Percentiles rank a stretch among this genome's conserved stretches.
Evolutionary conservation across 2,797 vertebrate species (phyloP).

Genomic region (Rallus crepitans): DNA sequence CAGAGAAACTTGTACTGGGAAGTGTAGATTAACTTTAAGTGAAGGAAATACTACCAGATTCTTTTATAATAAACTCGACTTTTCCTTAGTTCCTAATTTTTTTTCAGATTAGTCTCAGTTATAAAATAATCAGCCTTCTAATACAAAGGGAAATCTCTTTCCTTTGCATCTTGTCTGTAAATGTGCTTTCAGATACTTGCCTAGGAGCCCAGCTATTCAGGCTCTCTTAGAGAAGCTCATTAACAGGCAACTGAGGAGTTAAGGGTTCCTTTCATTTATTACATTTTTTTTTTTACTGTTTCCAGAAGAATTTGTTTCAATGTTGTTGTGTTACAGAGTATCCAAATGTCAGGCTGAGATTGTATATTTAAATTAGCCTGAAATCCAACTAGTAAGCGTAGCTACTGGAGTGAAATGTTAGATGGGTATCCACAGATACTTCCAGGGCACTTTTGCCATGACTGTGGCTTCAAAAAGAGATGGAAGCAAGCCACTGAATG

Average conservation of each 20-base stretch:
- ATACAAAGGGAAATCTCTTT: not conserved
- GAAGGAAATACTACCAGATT: not conserved
- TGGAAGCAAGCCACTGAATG: not conserved
- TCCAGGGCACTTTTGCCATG: not conserved
- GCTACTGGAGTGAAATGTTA: not conserved
- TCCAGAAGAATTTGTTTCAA: not conserved
- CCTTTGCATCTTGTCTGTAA: not conserved
- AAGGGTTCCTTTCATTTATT: not conserved
- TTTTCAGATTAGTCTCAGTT: not conserved
- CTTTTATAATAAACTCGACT: not conserved
- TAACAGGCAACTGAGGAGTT: not conserved
- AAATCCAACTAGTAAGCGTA: not conserved
- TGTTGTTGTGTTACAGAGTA: not conserved
- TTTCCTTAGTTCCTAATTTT: not conserved
- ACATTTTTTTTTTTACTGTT: not conserved
- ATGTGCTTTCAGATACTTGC: not conserved
- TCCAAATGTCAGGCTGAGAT: not conserved
- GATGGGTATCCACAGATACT: not conserved
- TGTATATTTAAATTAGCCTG: not conserved
- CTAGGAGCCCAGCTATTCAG: not conserved
- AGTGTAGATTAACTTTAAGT: not conserved
- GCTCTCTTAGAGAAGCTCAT: not conserved
- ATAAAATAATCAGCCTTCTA: not conserved
- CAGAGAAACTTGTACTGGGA: not conserved
- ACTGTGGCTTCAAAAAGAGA: not conserved